Evolutionary conservation across 1,140 invertebrate species (phyloP), one percentile per base, ranked within the genome.

Genomic region (Chrysopa pallens): DNA sequence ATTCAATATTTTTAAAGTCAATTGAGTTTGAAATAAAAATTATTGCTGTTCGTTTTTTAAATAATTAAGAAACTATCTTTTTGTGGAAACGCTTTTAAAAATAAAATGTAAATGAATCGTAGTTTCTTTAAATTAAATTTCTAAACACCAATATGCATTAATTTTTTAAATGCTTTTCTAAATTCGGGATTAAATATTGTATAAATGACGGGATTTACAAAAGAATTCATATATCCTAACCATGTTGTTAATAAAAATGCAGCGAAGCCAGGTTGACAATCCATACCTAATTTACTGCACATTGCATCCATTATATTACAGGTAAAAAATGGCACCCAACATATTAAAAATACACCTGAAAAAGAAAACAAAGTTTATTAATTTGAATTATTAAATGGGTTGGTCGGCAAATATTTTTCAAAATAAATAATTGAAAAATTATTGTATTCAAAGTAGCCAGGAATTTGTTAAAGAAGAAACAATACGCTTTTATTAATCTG

Each of bases 171-270:
- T 29, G 95, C 94, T 71, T 97, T 96, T 44, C 95, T 73, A 66
- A 98, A 99, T 64, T 99, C 95, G 4, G 90, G 86, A 68, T 99
- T 98, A 71, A 98, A 98, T 56, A 99, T 96, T 35, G 95, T 98
- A 63, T 98, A 98, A 61, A 98, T 98, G 46, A 98, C 83, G 4
- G 93, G 93, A 68, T 97, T 98, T 44, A 97, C 83, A 57, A 91
- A 95, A 56, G 80, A 94, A 69, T 98, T 99, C 69, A 98, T 92
- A 66, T 97, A 99, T 38, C 95, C 95, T 29, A 99, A 71, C 95
- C 95, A 98, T 1, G 93, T 95, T 47, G 90, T 94, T 36, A 94
- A 69, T 53, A 97, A 85, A 64, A 97, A 96, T 8, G 80, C 82
- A 1, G 81, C 81, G 31, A 92, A 75, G 8, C 89, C 87, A 0